Conservation (phyloP, 2,113 vertebrate species). For the Cacatua alba region DNA sequence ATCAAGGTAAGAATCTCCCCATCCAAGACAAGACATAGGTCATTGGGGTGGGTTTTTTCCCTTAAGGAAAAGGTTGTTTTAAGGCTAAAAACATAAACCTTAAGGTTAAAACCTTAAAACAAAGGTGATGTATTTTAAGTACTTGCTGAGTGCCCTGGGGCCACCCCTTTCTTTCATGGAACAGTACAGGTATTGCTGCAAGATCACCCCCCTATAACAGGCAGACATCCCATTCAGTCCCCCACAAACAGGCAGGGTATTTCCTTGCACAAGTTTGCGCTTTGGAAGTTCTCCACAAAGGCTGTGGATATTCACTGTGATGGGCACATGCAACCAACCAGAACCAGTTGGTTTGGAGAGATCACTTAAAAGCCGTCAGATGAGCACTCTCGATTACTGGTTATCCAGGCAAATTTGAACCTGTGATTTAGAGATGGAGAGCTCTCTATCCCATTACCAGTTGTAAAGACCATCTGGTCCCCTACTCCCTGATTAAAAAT, state of each 20-base stretch:
- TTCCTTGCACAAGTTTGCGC: neutral
- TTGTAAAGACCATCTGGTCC: conserved; percentile 26
- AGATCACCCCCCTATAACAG: accelerated
- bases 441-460: conserved; percentile 30
- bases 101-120: neutral
- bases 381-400: neutral
- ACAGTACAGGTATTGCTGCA: neutral
- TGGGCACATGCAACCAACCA: neutral
- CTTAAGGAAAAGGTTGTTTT: neutral
- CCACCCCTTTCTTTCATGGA: neutral
- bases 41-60: neutral
- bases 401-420: neutral
- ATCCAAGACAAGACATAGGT: neutral
- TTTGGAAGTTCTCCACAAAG: neutral
- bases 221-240: neutral
- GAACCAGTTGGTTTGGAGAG: neutral
- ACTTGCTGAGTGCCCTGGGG: neutral
- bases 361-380: neutral
- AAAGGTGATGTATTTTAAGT: neutral
- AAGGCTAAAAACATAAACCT: neutral
- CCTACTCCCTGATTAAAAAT: neutral
- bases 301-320: accelerated
- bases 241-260: neutral
- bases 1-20: neutral
- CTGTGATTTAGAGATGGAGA: neutral